Evolutionary conservation across 2,797 vertebrate species (phyloP).

Genomic region (Spatula clypeata): DNA sequence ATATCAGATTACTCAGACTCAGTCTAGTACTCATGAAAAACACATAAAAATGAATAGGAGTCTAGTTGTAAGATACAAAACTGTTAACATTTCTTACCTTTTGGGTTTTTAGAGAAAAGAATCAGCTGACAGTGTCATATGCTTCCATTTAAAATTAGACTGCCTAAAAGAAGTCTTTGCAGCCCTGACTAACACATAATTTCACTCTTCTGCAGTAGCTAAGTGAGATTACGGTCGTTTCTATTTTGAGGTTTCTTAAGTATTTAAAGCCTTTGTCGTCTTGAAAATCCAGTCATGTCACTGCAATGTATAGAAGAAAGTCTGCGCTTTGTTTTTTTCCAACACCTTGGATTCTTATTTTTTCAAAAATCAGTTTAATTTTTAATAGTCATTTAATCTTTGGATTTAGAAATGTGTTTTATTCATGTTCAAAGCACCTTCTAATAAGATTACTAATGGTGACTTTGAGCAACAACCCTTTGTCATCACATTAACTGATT

Average conservation of each 20-base stretch:
- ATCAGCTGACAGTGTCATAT: slow-evolving; percentile 22
- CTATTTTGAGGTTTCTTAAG: slow-evolving; percentile 75
- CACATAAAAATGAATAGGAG: not conserved
- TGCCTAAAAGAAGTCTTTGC: slow-evolving; percentile 61
- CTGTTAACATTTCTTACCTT: slow-evolving; percentile 21
- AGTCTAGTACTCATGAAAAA: not conserved
- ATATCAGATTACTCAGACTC: not conserved
- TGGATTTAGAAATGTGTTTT: slow-evolving; percentile 60
- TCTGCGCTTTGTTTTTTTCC: not conserved
- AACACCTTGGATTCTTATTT: slow-evolving; percentile 15
- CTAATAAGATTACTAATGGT: slow-evolving; percentile 54
- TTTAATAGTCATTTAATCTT: slow-evolving; percentile 54
- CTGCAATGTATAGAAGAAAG: slow-evolving; percentile 41
- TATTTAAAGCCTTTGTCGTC: slow-evolving; percentile 73
- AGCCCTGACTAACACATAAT: slow-evolving; percentile 68
- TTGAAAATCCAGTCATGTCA: slow-evolving; percentile 53
- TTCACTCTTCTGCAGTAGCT: slow-evolving; percentile 70
- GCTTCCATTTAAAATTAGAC: slow-evolving; percentile 59
- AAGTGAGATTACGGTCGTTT: slow-evolving; percentile 73
- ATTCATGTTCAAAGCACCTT: slow-evolving; percentile 61
- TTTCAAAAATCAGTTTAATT: slow-evolving; percentile 50
- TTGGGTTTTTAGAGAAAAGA: slow-evolving; percentile 37
- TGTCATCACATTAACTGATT: slow-evolving; percentile 43
- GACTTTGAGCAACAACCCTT: slow-evolving; percentile 56
- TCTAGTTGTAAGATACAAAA: not conserved